Evolutionary conservation across 1,140 invertebrate species (phyloP).

Genomic region (Calephelis nemesis): DNA sequence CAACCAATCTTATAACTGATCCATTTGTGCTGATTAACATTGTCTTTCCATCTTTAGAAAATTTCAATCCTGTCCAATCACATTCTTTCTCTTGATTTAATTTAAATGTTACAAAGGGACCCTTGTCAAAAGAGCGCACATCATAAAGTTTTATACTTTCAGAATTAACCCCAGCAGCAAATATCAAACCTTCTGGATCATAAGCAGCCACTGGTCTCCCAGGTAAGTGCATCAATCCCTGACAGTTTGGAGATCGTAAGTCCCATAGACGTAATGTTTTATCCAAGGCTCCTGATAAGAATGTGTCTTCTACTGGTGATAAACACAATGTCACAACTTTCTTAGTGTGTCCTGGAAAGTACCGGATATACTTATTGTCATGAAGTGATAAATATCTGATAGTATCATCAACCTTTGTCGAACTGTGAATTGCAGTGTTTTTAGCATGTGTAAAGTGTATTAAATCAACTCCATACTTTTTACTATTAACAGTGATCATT

Average conservation of each 20-base stretch:
- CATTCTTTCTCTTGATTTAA: slow-evolving; percentile 97
- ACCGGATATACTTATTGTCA: slow-evolving; percentile 99
- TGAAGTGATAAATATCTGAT: slow-evolving; percentile 98
- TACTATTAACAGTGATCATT: slow-evolving; percentile 97
- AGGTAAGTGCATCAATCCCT: slow-evolving; percentile 97
- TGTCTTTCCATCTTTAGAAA: slow-evolving; percentile 98
- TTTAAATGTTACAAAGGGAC: slow-evolving; percentile 97
- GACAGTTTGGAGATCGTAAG: slow-evolving; percentile 96
- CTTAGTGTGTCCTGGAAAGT: slow-evolving; percentile 96
- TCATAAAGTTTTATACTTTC: slow-evolving; percentile 98
- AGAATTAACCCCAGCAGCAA: slow-evolving; percentile 98
- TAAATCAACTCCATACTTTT: slow-evolving; percentile 99
- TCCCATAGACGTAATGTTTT: slow-evolving; percentile 99
- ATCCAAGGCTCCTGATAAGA: slow-evolving; percentile 98
- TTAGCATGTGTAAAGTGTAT: slow-evolving; percentile 99
- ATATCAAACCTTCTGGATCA: slow-evolving; percentile 99
- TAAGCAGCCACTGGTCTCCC: slow-evolving; percentile 98
- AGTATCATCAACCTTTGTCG: slow-evolving; percentile 99
- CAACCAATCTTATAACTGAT: slow-evolving; percentile 95
- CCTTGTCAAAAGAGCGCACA: slow-evolving; percentile 97
- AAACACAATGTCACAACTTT: slow-evolving; percentile 97
- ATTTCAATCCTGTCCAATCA: slow-evolving; percentile 96
- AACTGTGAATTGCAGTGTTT: slow-evolving; percentile 98
- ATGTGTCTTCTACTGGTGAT: slow-evolving; percentile 98
- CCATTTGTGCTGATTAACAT: slow-evolving; percentile 98